Conservation (phyloP, 2,113 vertebrate genomes). For the Garra rufa region DNA sequence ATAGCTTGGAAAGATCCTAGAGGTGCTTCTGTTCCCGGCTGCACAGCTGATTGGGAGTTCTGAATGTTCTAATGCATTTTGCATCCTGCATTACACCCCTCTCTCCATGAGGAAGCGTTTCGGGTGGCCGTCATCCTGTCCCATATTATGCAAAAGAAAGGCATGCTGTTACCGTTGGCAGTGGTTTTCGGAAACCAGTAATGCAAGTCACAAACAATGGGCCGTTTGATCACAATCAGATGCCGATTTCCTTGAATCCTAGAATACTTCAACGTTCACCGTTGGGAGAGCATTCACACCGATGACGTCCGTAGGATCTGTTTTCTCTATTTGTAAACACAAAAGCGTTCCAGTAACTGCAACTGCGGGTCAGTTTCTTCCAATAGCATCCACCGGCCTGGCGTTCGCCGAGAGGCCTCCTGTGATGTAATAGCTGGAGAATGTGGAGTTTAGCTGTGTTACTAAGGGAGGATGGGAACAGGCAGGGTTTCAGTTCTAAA, state of each 20-base stretch:
- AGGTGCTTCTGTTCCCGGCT: neutral
- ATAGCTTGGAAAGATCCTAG: neutral
- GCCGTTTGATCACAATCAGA: neutral
- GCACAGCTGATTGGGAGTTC: conserved; percentile 18
- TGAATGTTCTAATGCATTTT: conserved; percentile 33
- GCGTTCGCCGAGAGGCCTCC: neutral
- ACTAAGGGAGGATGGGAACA: neutral
- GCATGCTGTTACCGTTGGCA: neutral
- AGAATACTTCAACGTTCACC: neutral
- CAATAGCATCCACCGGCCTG: neutral
- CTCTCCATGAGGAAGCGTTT: neutral
- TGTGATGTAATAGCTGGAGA: conserved; percentile 35
- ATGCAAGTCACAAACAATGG: neutral
- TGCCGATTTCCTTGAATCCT: neutral
- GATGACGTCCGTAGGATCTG: neutral
- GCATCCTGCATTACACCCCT: neutral
- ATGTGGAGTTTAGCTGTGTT: conserved; percentile 33
- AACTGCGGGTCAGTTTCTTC: conserved; percentile 13
- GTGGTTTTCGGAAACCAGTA: neutral
- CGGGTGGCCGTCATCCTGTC: neutral
- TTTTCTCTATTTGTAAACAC: neutral
- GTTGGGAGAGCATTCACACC: neutral
- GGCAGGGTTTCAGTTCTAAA: conserved; percentile 21
- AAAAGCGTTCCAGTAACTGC: conserved; percentile 17
- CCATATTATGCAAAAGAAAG: conserved; percentile 7